Base-by-base conservation (phyloP, 2,888 invertebrate species). In the Trachelus tabidus region DNA sequence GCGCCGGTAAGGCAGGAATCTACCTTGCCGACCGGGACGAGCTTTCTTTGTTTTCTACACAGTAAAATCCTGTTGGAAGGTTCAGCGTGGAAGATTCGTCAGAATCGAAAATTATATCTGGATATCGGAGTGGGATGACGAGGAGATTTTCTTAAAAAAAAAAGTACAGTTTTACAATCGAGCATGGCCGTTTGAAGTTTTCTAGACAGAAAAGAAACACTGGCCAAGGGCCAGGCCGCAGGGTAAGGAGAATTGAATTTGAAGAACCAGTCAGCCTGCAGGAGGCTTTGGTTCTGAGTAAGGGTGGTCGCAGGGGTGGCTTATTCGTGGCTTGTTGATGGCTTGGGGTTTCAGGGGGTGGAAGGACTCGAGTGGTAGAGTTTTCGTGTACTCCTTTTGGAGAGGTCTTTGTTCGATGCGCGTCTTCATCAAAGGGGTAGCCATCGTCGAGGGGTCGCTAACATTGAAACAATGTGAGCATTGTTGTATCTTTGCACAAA, bases 401-500 rank as follows among this genome's bases (percentile, higher is more conserved):
- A 71, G 71, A 9, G 30, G 30, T 30, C 71, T 71, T 71, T 23
- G 34, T 34, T 71, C 30, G 31, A 34, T 23, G 23, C 23, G 56
- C 56, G 23, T 56, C 56, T 56, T 56, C 56, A 56, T 56, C 56
- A 56, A 56, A 23, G 56, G 6, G 9, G 56, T 71, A 15, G 30
- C 56, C n/a, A 76, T 78, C 76, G 78, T 76, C 30, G 31, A 76
- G 56, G 69, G 73, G 73, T 73, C 73, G 78, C 56, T 73, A 78
- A 76, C 78, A 34, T 73, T 40, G 68, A 76, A 75, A 76, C 78
- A 78, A 78, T 78, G 71, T 31, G 34, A 31, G 23, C 76, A 78
- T 78, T 73, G 78, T 78, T 76, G 75, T 34, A 33, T 11, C 78
- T 40, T 73, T 71, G 40, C 76, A 73, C 73, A 73, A 76, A 78